Percentiles rank a stretch among this genome's conserved stretches.
phyloP scores from a whole-genome alignment of 2,113 vertebrate genomes.

The Sinocyclocheilus maitianheensis region DNA sequence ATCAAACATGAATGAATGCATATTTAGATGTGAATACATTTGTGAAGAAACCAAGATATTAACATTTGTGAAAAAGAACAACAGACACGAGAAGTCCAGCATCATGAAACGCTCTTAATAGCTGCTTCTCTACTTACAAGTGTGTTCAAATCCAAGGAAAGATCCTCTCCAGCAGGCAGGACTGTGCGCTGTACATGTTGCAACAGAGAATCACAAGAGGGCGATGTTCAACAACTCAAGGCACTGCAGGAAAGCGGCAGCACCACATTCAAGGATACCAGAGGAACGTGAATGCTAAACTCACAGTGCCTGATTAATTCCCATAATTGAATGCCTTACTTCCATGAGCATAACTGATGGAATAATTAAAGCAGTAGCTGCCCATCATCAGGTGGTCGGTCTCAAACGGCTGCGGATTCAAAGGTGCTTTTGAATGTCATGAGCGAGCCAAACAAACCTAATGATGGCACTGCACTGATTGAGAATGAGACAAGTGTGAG shows the following conservation, averaged over 20 bases:
- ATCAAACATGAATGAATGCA: not conserved
- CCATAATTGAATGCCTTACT: constrained; percentile 72
- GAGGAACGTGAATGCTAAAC: constrained; percentile 59
- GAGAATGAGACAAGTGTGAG: constrained; percentile 25
- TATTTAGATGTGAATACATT: not conserved
- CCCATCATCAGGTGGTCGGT: constrained; percentile 58
- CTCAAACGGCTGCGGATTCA: constrained; percentile 61
- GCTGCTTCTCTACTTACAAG: not conserved
- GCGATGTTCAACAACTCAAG: constrained; percentile 74
- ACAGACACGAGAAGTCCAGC: not conserved
- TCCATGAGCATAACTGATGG: constrained; percentile 60
- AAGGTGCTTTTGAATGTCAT: constrained; percentile 60
- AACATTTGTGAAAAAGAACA: no score
- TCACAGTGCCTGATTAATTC: constrained; percentile 71
- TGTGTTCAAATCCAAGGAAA: not conserved
- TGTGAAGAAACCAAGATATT: not conserved
- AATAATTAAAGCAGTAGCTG: constrained; percentile 54
- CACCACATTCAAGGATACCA: no score
- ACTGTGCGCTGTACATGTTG: no score
- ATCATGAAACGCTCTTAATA: not conserved
- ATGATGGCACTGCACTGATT: constrained; percentile 54
- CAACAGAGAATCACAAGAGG: constrained; percentile 75
- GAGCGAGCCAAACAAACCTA: constrained; percentile 51
- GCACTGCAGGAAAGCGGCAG: no score
- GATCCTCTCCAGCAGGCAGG: no score